A percentile compares a stretch with the other conserved stretches of the same genome.
These are phyloP conservation scores for Ochropacha duplaris DNA, from an alignment of 2,888 invertebrate species.

Conservation along the genomic window DNA sequence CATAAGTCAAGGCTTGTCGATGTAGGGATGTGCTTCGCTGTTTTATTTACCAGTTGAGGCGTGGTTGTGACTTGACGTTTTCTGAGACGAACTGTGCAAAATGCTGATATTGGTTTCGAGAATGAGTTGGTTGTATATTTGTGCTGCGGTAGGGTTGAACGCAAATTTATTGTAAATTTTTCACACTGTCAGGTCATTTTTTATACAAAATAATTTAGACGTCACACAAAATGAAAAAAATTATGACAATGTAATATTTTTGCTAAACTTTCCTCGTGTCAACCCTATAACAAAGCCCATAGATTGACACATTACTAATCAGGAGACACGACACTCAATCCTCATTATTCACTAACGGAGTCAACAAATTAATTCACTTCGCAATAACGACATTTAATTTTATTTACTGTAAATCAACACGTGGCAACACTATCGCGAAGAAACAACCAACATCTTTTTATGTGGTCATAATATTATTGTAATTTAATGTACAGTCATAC, in stretches of 20 bases:
- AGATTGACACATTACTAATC: background rate
- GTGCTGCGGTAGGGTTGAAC: background rate
- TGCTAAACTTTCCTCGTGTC: background rate
- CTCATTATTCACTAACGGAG: constrained; percentile 1
- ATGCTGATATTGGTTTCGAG: background rate
- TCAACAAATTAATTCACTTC: constrained; percentile 2
- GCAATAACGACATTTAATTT: background rate
- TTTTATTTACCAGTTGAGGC: constrained; percentile 1
- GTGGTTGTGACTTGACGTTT: constrained; percentile 1
- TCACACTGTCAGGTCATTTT: too few relatives aligned
- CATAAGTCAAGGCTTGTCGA: constrained; percentile 67
- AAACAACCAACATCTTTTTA: background rate
- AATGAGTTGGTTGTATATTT: background rate
- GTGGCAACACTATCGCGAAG: background rate
- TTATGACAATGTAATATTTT: too few relatives aligned
- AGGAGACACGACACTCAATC: background rate
- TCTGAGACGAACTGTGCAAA: background rate
- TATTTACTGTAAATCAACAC: constrained; percentile 2
- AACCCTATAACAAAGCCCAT: constrained; percentile 1
- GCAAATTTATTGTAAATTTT: background rate
- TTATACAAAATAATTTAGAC: too few relatives aligned
- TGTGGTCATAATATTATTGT: background rate
- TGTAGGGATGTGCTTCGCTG: constrained; percentile 26
- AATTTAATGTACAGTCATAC: background rate
- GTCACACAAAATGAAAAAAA: too few relatives aligned